Evolutionary conservation across 2,113 vertebrate genomes (phyloP).

Genomic region (Neotragus pygmaeus): DNA sequence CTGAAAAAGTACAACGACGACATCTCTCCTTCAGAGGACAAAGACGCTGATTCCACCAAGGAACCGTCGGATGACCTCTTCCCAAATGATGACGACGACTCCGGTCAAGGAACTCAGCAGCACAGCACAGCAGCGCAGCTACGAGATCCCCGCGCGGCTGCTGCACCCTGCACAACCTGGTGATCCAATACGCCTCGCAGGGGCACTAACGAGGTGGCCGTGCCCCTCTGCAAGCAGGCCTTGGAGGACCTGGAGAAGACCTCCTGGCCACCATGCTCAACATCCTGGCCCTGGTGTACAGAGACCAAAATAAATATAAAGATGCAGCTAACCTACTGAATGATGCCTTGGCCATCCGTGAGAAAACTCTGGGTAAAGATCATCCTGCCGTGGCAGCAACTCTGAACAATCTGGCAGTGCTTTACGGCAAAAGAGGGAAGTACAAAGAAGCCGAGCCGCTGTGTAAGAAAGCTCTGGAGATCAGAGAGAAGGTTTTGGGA

Average conservation of each 20-base stretch:
- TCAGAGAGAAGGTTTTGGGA: conserved; percentile 97
- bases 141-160: conserved; percentile 96
- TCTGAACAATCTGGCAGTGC: no score
- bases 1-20: conserved; percentile 95
- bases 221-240: conserved; percentile 98
- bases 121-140: conserved; percentile 96
- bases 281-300: conserved; percentile 97
- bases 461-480: no score
- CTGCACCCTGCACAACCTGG: conserved; percentile 97
- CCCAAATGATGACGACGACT: conserved; percentile 97
- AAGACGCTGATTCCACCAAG: conserved; percentile 92
- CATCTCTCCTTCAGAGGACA: conserved; percentile 96
- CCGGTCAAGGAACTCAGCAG: conserved; percentile 93
- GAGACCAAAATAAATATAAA: no score
- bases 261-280: conserved; percentile 99
- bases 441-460: no score
- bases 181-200: conserved; percentile 98
- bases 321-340: no score
- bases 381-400: no score
- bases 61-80: conserved; percentile 97
- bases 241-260: conserved; percentile 99
- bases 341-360: no score
- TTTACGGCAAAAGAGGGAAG: no score
- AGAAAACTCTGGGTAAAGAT: no score
- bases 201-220: conserved; percentile 96